Conservation (phyloP, 2,797 vertebrate genomes). For the Botia kubotai region DNA sequence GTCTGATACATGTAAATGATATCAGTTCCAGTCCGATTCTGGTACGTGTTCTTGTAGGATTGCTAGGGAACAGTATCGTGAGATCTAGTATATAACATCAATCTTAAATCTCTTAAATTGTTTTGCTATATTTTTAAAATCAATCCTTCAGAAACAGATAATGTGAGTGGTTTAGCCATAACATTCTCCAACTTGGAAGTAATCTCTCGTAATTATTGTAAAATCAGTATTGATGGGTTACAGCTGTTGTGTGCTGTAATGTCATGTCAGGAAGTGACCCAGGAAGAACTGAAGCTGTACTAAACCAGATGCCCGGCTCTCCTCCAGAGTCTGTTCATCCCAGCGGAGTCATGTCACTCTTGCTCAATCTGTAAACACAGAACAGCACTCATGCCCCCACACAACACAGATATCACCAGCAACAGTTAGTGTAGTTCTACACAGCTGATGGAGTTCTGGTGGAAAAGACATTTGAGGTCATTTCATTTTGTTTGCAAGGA, state of each 20-base stretch:
- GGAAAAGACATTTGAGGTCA: too few relatives aligned
- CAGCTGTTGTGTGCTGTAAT: slow-evolving; percentile 28
- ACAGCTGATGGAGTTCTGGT: too few relatives aligned
- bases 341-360: slow-evolving; percentile 17
- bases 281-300: slow-evolving; percentile 13
- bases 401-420: background rate
- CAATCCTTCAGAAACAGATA: background rate
- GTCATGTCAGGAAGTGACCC: slow-evolving; percentile 42
- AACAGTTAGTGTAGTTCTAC: too few relatives aligned
- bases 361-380: slow-evolving; percentile 36
- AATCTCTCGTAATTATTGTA: background rate
- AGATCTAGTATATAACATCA: too few relatives aligned
- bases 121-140: too few relatives aligned
- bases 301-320: slow-evolving; percentile 38
- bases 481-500: too few relatives aligned
- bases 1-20: too few relatives aligned
- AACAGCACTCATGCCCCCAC: background rate
- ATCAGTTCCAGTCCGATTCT: too few relatives aligned
- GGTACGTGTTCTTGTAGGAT: too few relatives aligned
- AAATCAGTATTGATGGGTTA: slow-evolving; percentile 34
- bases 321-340: slow-evolving; percentile 40
- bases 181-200: too few relatives aligned
- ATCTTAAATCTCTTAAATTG: too few relatives aligned
- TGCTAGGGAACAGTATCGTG: too few relatives aligned
- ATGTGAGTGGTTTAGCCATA: background rate